Conservation (phyloP, 1,140 invertebrate species). For the Sminthurinus signatus region DNA sequence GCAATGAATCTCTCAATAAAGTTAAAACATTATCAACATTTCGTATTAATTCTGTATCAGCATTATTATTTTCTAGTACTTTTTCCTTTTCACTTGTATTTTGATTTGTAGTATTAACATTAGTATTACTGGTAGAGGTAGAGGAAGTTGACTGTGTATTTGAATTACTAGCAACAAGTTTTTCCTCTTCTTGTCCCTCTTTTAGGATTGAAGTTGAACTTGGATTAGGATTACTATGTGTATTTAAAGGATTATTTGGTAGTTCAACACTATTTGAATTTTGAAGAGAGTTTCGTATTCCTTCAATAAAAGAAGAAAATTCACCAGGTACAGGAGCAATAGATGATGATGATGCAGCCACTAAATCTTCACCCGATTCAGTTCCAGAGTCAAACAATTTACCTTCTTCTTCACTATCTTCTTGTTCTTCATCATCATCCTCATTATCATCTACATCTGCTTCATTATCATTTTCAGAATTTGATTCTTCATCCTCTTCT, state of each 20-base stretch:
- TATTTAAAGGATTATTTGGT: too few species aligned
- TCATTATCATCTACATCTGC: neutral
- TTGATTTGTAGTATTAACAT: too few species aligned
- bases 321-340: slow-evolving; percentile 24
- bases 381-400: slow-evolving; percentile 55
- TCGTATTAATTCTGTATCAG: slow-evolving; percentile 53
- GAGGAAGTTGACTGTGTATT: too few species aligned
- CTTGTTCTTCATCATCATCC: slow-evolving; percentile 14
- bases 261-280: slow-evolving; percentile 3
- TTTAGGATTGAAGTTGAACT: too few species aligned
- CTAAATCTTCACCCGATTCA: slow-evolving; percentile 59
- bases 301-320: slow-evolving; percentile 44
- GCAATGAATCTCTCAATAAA: slow-evolving; percentile 62
- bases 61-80: too few species aligned
- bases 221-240: too few species aligned
- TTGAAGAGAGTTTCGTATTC: slow-evolving; percentile 41
- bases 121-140: too few species aligned
- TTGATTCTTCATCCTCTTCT: slow-evolving; percentile 1
- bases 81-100: too few species aligned
- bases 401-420: slow-evolving; percentile 33
- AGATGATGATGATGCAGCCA: slow-evolving; percentile 4
- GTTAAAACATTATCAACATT: slow-evolving; percentile 71
- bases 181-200: too few species aligned
- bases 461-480: slow-evolving; percentile 38
- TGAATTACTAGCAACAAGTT: too few species aligned